Evolutionary conservation across 2,888 invertebrate genomes (phyloP).

Genomic region (Perizoma affinitatum): DNA sequence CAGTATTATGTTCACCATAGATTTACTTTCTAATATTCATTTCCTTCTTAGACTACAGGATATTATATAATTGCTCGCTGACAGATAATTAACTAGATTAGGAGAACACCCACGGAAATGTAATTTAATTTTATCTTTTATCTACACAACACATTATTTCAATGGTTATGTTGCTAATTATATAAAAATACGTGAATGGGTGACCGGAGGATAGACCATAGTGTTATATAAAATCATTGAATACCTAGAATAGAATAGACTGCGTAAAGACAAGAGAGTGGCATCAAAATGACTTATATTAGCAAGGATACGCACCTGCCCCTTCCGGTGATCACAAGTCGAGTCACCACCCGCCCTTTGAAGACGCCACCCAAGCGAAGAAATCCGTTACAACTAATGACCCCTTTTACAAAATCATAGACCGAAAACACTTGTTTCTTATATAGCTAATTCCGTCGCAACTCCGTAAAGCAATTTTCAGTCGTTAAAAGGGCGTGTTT

Average conservation of each 20-base stretch:
- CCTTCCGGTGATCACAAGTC: slow-evolving; percentile 49
- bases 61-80: slow-evolving; percentile 29
- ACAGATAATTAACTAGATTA: slow-evolving; percentile 38
- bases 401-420: slow-evolving; percentile 19
- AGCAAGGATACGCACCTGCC: slow-evolving; percentile 55
- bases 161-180: slow-evolving; percentile 21
- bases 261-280: slow-evolving; percentile 19
- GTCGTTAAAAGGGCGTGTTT: background rate
- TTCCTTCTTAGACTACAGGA: slow-evolving; percentile 23
- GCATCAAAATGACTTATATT: slow-evolving; percentile 35
- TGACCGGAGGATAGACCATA: background rate
- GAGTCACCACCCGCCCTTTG: slow-evolving; percentile 53
- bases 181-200: slow-evolving; percentile 25
- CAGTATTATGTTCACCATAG: too few relatives aligned
- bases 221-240: too few relatives aligned
- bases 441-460: slow-evolving; percentile 20
- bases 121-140: slow-evolving; percentile 58
- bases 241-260: too few relatives aligned
- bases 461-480: too few relatives aligned
- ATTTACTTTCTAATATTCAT: slow-evolving; percentile 15
- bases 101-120: slow-evolving; percentile 54
- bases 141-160: slow-evolving; percentile 37
- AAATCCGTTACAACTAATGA: slow-evolving; percentile 68
- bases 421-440: slow-evolving; percentile 23
- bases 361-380: slow-evolving; percentile 68